Percentiles rank a stretch among this genome's conserved stretches.
These are phyloP conservation scores for Corythaeola cristata DNA, from an alignment of 2,113 vertebrate genomes.

Conservation along the genomic window DNA sequence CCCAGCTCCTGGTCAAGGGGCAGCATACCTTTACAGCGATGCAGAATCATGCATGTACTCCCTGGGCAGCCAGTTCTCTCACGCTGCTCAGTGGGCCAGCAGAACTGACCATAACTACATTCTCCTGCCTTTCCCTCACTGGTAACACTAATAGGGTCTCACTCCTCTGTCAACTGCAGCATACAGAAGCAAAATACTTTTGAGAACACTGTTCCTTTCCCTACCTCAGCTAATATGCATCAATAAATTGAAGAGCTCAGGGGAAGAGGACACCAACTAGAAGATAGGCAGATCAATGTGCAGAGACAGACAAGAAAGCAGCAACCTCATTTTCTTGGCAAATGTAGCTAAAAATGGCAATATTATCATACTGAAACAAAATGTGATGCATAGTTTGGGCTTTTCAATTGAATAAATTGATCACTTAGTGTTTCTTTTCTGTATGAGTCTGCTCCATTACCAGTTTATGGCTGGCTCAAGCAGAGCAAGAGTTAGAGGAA, in stretches of 20 bases:
- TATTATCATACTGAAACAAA: not conserved
- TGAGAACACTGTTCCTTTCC: not conserved
- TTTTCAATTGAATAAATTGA: not conserved
- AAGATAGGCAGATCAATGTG: not conserved
- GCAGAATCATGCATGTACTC: not conserved
- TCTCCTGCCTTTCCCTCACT: not conserved
- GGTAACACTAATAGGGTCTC: not conserved
- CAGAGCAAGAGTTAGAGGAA: not conserved
- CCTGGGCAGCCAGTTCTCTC: not conserved
- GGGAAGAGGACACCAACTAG: not conserved
- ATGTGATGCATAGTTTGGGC: not conserved
- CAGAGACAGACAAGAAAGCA: not conserved
- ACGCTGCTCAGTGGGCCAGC: not conserved
- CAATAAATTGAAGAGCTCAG: not conserved
- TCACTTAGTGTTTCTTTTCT: not conserved
- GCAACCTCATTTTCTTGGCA: not conserved
- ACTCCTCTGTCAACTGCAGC: not conserved
- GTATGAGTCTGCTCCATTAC: fast-evolving
- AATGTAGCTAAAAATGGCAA: not conserved
- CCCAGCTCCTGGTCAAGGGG: not conserved
- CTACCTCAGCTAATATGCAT: not conserved
- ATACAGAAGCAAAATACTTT: not conserved
- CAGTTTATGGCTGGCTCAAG: not conserved
- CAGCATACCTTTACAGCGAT: no score
- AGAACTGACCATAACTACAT: not conserved